Conservation (phyloP, 2,888 invertebrate species). For the Liopterus haemorrhoidalis region DNA sequence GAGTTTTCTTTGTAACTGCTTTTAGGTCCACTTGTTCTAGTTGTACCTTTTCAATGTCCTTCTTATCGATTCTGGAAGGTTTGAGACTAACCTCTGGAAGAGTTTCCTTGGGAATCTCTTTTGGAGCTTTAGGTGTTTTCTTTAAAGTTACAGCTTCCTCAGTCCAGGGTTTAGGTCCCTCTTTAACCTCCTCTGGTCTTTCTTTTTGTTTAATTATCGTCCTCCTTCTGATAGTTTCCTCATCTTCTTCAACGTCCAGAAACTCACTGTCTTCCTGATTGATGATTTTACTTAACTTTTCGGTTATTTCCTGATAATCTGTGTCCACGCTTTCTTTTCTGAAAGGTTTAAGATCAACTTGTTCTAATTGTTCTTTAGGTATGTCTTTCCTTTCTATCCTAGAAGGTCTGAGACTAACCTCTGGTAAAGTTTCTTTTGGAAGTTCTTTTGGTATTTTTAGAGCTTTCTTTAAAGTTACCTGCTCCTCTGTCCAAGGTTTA, state of each 20-base stretch:
- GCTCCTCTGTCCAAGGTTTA: constrained; percentile 58
- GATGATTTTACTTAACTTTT: constrained; percentile 18
- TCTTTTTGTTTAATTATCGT: constrained; percentile 22
- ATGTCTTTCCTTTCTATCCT: constrained; percentile 40
- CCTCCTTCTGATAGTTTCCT: constrained; percentile 21
- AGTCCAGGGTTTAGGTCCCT: constrained; percentile 49
- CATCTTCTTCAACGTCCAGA: constrained; percentile 32
- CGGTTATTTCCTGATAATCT: constrained; percentile 10
- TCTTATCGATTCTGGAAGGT: constrained; percentile 45
- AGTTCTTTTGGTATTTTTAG: constrained; percentile 41
- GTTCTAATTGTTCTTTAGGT: constrained; percentile 44
- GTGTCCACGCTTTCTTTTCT: constrained; percentile 18
- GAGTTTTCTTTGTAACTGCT: constrained; percentile 40
- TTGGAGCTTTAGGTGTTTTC: constrained; percentile 40
- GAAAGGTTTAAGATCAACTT: constrained; percentile 46
- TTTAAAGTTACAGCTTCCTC: constrained; percentile 55
- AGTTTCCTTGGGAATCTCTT: constrained; percentile 41
- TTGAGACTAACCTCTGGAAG: constrained; percentile 47
- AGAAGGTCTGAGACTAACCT: constrained; percentile 52
- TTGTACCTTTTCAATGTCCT: constrained; percentile 43
- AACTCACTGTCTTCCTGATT: constrained; percentile 36
- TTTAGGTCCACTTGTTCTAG: constrained; percentile 44
- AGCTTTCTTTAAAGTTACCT: constrained; percentile 48
- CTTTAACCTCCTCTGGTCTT: constrained; percentile 9
- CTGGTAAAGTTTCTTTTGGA: constrained; percentile 41